Percentiles rank a stretch among this genome's conserved stretches.
Conservation (phyloP, 2,113 vertebrate species). For the Carassius gibelio region DNA sequence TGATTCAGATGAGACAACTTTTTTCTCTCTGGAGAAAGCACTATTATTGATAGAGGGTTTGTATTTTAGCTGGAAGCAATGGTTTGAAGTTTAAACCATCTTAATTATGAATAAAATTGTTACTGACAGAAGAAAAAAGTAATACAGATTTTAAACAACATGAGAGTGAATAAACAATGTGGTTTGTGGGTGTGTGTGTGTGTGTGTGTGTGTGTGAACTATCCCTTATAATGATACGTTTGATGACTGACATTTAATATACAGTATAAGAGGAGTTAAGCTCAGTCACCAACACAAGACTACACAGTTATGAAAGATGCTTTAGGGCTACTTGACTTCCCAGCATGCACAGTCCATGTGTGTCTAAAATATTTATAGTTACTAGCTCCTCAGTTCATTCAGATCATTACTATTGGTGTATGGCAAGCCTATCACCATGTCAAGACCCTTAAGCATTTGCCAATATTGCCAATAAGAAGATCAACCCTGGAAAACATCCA, state of each 20-base stretch:
- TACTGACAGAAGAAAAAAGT: background rate
- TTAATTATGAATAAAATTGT: background rate
- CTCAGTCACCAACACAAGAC: background rate
- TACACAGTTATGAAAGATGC: background rate
- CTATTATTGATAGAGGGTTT: no score
- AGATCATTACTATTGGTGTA: background rate
- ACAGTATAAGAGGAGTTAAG: background rate
- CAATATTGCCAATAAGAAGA: background rate
- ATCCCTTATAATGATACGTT: background rate
- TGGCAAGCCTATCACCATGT: background rate
- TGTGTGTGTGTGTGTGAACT: background rate
- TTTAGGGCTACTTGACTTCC: background rate
- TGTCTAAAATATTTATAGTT: conserved; percentile 2
- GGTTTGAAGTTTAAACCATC: background rate
- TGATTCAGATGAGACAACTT: no score
- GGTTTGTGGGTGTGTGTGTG: no score
- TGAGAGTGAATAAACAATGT: background rate
- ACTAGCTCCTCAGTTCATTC: background rate
- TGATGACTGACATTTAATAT: background rate
- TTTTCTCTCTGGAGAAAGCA: no score
- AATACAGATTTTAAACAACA: background rate
- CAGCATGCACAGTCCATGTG: background rate
- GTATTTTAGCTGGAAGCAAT: no score
- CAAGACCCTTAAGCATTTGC: background rate
- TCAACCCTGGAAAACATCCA: background rate